phyloP scores from a whole-genome alignment of 2,888 invertebrate genomes.

The Brachylomia viminalis region DNA sequence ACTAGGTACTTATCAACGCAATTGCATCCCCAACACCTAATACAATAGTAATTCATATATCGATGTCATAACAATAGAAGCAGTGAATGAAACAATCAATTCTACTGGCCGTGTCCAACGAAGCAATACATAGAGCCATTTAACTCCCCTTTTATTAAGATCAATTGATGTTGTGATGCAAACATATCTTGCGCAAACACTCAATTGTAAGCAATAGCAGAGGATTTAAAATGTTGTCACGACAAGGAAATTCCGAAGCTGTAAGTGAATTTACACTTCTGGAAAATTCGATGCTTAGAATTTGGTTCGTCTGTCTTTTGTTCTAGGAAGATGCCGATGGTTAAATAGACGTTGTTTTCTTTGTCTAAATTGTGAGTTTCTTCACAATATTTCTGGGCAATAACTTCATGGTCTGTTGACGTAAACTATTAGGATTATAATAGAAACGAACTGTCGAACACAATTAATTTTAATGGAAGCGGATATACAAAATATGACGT shows the following conservation, averaged over 20 bases:
- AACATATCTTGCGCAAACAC: conserved; percentile 68
- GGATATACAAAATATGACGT: conserved; percentile 2
- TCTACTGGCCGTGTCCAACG: conserved; percentile 53
- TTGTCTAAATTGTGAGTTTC: neutral
- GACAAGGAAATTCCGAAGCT: conserved; percentile 18
- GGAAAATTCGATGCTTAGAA: conserved; percentile 30
- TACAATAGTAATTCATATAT: conserved; percentile 32
- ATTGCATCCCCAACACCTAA: conserved; percentile 1
- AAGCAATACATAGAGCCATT: conserved; percentile 71
- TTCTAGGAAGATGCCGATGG: conserved; percentile 5
- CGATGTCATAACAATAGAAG: conserved; percentile 39
- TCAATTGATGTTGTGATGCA: conserved; percentile 81
- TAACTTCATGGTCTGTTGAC: conserved; percentile 17
- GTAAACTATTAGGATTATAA: conserved; percentile 14
- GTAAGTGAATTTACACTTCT: conserved; percentile 28
- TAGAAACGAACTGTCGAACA: conserved; percentile 21
- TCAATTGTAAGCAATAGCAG: conserved; percentile 59
- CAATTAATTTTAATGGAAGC: conserved; percentile 31
- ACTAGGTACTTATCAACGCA: neutral
- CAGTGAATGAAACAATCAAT: conserved; percentile 62
- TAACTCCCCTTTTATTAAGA: conserved; percentile 81
- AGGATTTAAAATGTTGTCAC: conserved; percentile 51
- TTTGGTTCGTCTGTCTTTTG: conserved; percentile 25
- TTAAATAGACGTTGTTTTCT: neutral
- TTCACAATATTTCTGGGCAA: neutral